These are phyloP conservation scores for Ceuthmochares aereus DNA, from an alignment of 2,113 vertebrate species.

Conservation along the genomic window DNA sequence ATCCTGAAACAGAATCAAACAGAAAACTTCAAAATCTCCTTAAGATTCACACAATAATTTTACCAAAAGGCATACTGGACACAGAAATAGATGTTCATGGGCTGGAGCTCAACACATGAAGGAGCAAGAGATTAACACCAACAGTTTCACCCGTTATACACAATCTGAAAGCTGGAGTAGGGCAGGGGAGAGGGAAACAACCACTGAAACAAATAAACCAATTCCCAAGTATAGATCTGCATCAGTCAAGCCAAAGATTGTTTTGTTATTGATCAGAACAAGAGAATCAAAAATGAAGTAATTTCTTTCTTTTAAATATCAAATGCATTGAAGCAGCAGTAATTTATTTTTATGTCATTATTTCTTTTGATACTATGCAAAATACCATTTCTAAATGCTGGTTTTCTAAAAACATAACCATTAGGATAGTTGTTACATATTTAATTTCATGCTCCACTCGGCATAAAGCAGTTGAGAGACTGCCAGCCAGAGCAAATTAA, in stretches of 20 bases:
- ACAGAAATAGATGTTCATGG: background rate
- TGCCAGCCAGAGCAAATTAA: conserved; percentile 82
- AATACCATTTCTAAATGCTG: conserved; percentile 63
- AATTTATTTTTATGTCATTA: conserved; percentile 57
- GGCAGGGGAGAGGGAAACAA: background rate
- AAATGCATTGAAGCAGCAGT: conserved; percentile 37
- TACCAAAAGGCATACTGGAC: background rate
- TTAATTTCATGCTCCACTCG: conserved; percentile 88
- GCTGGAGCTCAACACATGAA: background rate
- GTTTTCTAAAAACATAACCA: conserved; percentile 72
- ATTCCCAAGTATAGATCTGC: background rate
- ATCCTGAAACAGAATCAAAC: background rate
- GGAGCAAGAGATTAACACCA: background rate
- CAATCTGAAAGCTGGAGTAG: background rate
- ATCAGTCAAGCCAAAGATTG: conserved; percentile 16
- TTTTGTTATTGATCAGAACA: conserved; percentile 23
- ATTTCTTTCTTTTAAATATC: conserved; percentile 29
- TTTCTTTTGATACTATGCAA: conserved; percentile 65
- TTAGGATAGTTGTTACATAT: conserved; percentile 82
- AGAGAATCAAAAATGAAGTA: conserved; percentile 21
- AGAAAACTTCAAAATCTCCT: background rate
- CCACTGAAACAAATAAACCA: background rate
- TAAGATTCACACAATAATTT: background rate
- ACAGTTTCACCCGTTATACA: background rate
- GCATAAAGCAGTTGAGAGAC: conserved; percentile 81